Evolutionary conservation across 1,140 invertebrate species (phyloP).

Genomic region (Drosophila sulfurigaster): DNA sequence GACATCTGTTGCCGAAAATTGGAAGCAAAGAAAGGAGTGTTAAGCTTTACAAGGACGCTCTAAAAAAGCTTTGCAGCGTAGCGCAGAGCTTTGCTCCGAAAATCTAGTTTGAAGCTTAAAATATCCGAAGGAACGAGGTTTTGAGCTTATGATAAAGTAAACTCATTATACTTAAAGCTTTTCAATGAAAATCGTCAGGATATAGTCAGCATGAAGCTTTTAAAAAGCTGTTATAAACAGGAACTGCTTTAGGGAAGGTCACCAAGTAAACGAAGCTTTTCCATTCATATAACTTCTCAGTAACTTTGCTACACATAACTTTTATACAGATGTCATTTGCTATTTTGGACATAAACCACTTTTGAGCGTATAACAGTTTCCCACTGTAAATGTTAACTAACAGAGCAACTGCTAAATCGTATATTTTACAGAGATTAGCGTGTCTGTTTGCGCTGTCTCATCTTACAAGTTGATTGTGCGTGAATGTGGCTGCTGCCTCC

Average conservation of each 20-base stretch:
- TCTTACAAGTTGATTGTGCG: conserved; percentile 48
- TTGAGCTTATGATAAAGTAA: too few species aligned
- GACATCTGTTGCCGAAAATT: conserved; percentile 3
- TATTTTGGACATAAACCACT: neutral
- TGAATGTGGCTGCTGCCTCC: conserved; percentile 17
- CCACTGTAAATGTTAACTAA: conserved; percentile 17
- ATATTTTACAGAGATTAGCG: conserved; percentile 43
- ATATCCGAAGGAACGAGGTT: neutral
- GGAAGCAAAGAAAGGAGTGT: neutral
- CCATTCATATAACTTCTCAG: too few species aligned
- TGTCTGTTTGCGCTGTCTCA: neutral
- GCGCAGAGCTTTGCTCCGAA: conserved; percentile 13
- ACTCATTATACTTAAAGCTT: neutral
- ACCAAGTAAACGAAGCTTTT: neutral
- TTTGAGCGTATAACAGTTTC: conserved; percentile 14
- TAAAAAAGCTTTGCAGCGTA: neutral
- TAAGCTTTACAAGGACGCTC: neutral
- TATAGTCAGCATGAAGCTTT: neutral
- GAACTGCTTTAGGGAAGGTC: neutral
- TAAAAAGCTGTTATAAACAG: neutral
- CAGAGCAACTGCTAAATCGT: conserved; percentile 6
- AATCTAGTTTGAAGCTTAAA: neutral
- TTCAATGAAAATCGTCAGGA: neutral
- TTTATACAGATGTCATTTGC: neutral
- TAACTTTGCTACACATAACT: neutral